Evolutionary conservation across 2,888 invertebrate genomes (phyloP).

Genomic region (Phortica okadai): DNA sequence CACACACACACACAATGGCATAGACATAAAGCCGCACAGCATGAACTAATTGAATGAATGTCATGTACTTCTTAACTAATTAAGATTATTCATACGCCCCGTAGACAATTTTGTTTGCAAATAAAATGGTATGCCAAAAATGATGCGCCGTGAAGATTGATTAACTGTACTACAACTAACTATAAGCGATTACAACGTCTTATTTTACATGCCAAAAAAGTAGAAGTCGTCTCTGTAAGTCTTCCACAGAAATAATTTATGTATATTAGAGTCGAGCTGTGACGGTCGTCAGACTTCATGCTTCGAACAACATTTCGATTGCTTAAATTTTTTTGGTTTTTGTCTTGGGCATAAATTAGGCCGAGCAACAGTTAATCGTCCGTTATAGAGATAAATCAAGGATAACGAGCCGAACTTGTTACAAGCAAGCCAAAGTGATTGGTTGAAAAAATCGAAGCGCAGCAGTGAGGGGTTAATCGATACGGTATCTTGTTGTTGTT

Average conservation of each 20-base stretch:
- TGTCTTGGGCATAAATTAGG: conserved; percentile 24
- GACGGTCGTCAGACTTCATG: not conserved
- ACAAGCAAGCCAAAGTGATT: not conserved
- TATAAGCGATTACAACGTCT: no score
- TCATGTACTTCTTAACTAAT: conserved; percentile 23
- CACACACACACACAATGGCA: no score
- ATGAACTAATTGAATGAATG: conserved; percentile 25
- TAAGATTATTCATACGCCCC: conserved; percentile 30
- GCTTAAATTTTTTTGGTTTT: not conserved
- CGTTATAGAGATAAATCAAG: conserved; percentile 33
- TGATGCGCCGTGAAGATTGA: not conserved
- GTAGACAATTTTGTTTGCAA: conserved; percentile 17
- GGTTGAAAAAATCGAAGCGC: no score
- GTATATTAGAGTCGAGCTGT: not conserved
- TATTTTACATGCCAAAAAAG: no score
- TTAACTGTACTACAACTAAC: not conserved
- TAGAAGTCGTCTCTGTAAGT: no score
- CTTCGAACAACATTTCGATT: not conserved
- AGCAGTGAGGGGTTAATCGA: not conserved
- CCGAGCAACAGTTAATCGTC: conserved; percentile 33
- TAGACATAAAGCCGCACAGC: no score
- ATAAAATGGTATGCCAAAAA: conserved; percentile 10
- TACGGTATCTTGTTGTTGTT: not conserved
- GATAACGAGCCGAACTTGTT: conserved; percentile 28
- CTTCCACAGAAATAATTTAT: not conserved